Base-by-base conservation (phyloP, 2,797 vertebrate genomes). In the Tangara arthus region DNA sequence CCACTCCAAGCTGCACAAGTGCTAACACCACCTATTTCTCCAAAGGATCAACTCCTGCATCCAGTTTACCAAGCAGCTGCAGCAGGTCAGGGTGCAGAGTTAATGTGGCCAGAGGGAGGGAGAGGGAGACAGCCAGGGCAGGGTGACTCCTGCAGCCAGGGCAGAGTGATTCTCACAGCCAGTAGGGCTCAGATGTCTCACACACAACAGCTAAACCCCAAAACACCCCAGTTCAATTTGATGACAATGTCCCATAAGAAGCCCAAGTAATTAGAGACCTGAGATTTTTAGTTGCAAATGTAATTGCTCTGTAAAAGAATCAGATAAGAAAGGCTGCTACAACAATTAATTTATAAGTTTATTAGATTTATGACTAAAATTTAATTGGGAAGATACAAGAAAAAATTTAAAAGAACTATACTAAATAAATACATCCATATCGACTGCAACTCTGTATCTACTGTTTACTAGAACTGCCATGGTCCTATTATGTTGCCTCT, bases 151-250 rank as follows among this genome's bases (percentile, higher is more conserved):
- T 4, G 11, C 44, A 63, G 56, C 72, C 12, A 1, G 4, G 2
- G 23, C 47, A 68, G 41, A 15, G 35, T 44, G 50, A 3, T 12
- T n/a, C 22, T 6, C 4, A 12, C 46, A 63, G 56, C 72, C 12
- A 1, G 5, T 2, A 6, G 35, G 23, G 32, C 34, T 75, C 69
- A 37, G 21, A 18, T 18, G 42, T 17, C 37, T 47, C 85, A 55
- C 32, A 52, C 30, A 27, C 16, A 9, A 6, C 69, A 50, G 24
- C 52, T n/a, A 11, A 19, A 73, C 5, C 0, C 56, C 3, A 0
- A 6, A 65, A 64, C 9, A 20, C 6, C 30, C 26, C 35, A 1
- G 8, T 9, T 61, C 21, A 17, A 12, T 19, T 39, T 32, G 16
- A 35, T 26, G 23, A 23, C 18, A 8, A 1, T 15, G 9, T 30